Evolutionary conservation across 2,113 vertebrate genomes (phyloP), one percentile per base, ranked within the genome.

Genomic region (Benitochromis conjunctus): DNA sequence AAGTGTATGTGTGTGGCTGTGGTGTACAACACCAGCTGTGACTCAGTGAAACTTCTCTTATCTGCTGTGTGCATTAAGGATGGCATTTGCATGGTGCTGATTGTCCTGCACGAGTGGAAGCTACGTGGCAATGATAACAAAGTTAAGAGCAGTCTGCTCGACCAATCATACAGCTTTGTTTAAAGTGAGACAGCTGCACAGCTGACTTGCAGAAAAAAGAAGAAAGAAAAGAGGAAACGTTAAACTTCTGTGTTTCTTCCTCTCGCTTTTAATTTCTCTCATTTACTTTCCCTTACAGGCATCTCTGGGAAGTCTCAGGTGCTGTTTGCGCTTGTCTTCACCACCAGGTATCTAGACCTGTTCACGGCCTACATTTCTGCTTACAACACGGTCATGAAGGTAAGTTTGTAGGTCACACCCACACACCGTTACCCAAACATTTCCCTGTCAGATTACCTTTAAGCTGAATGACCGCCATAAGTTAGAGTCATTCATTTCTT

Each of bases 361-460:
- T 95, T 97, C 84, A 95, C 93, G 0, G 41, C 81, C 79, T 96
- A 90, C 86, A 96, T 97, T 83, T 97, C 96, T 6, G 8, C 93
- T 13, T 97, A 97, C 93, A 97, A 97, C 94, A 95, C 96, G 3
- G 41, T 96, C 38, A 97, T 97, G 96, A 97, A 97, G 96, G 96
- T 97, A 79, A 84, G 91, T 74, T 26, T 69, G 34, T 11, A 31
- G 4, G 29, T 18, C 14, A 14, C 60, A 58, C 24, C 16, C 19
- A 53, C 62, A 66, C 34, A 46, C 21, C 38, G 24, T 53, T 26
- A 55, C 57, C 48, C 69, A 16, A 26, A 55, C 19, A 38, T 16
- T 78, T 55, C 12, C 19, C 71, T 53, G 26, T 19, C 43, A 5
- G 26, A 74, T 51, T 74, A 74, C 16, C 69, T 11, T 34, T 76